Conservation (phyloP, 2,797 vertebrate genomes). For the Sternarchorhynchus goeldii region DNA sequence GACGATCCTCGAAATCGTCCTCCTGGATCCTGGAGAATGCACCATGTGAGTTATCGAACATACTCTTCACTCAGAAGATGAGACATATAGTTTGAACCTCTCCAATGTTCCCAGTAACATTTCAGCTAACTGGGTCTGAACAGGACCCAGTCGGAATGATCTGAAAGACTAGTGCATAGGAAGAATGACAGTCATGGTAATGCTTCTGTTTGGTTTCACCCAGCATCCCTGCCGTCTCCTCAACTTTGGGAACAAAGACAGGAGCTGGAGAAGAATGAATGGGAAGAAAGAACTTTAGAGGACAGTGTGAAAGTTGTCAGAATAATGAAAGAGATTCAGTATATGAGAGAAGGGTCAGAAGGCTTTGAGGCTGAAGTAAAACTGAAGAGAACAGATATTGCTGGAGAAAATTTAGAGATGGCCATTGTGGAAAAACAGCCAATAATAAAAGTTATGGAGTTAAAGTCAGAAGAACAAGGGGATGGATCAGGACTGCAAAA, state of each 20-base stretch:
- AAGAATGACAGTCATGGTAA: neutral
- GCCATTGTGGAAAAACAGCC: neutral
- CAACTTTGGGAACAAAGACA: slow-evolving; percentile 23
- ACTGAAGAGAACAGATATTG: neutral
- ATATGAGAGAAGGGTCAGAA: slow-evolving; percentile 7
- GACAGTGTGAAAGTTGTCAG: slow-evolving; percentile 14
- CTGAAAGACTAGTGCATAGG: too few species aligned
- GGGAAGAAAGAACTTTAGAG: neutral
- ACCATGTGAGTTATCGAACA: slow-evolving; percentile 61
- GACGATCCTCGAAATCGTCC: slow-evolving; percentile 25
- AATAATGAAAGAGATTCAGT: slow-evolving; percentile 24
- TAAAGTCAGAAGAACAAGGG: slow-evolving; percentile 14
- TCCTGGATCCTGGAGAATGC: slow-evolving; percentile 38
- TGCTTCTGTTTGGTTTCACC: slow-evolving; percentile 45
- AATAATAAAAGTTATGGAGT: slow-evolving; percentile 18
- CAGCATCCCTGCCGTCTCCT: slow-evolving; percentile 36
- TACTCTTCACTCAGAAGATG: neutral
- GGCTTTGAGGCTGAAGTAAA: slow-evolving; percentile 9
- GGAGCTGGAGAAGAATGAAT: slow-evolving; percentile 41
- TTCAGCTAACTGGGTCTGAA: too few species aligned
- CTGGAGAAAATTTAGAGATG: slow-evolving; percentile 25
- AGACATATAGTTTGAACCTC: neutral
- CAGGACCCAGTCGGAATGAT: too few species aligned
- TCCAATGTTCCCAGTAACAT: too few species aligned
- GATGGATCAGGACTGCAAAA: slow-evolving; percentile 27